These are phyloP conservation scores for Hydroisotoma schaefferi DNA, from an alignment of 2,888 invertebrate genomes.

Conservation along the genomic window DNA sequence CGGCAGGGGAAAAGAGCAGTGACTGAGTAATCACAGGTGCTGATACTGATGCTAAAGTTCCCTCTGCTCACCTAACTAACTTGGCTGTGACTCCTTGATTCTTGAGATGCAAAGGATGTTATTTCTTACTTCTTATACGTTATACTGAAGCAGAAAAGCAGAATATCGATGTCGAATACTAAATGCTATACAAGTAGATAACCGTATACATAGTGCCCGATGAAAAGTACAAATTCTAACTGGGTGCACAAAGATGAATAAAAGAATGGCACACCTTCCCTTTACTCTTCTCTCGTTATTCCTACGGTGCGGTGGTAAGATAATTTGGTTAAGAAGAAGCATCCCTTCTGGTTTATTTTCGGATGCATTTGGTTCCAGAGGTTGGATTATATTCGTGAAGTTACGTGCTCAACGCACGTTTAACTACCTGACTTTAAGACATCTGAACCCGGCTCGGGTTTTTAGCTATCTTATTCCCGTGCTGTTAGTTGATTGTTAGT, in stretches of 20 bases:
- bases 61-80: not conserved
- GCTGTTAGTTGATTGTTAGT: not conserved
- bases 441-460: constrained; percentile 4
- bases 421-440: constrained; percentile 22
- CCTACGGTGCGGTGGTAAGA: not conserved
- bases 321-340: constrained; percentile 7
- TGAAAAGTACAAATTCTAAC: too few species aligned
- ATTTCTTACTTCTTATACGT: not conserved
- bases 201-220: too few species aligned
- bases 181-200: too few species aligned
- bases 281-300: too few species aligned
- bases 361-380: constrained; percentile 12
- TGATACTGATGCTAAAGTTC: constrained; percentile 10
- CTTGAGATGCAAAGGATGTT: constrained; percentile 4
- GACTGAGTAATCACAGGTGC: constrained; percentile 48
- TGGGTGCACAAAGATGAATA: not conserved
- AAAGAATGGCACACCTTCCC: constrained; percentile 37
- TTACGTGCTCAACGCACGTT: constrained; percentile 16
- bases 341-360: constrained; percentile 35
- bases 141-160: not conserved
- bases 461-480: not conserved
- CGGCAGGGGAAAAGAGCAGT: constrained; percentile 13
- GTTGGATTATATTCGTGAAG: not conserved
- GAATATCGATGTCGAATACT: too few species aligned
- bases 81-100: too few species aligned